Conservation (phyloP, 2,113 vertebrate species). For the Carassius gibelio region DNA sequence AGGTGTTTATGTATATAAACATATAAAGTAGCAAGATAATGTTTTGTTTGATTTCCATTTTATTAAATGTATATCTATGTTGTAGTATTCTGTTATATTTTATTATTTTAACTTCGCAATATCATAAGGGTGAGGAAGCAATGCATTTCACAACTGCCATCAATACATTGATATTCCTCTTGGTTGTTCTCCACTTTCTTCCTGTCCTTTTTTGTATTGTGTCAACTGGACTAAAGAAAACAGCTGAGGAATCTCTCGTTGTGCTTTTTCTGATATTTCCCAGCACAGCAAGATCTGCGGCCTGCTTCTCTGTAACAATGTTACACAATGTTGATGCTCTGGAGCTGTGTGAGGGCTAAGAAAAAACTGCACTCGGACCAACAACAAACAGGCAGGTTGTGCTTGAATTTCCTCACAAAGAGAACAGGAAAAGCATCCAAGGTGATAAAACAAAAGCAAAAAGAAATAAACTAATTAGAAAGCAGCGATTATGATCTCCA, state of each 20-base stretch:
- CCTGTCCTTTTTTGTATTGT: constrained; percentile 60
- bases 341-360: neutral
- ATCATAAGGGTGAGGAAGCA: neutral
- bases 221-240: constrained; percentile 37
- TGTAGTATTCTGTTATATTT: neutral
- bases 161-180: neutral
- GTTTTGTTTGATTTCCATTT: neutral
- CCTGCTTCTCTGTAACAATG: constrained; percentile 9
- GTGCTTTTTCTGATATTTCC: constrained; percentile 25
- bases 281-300: constrained; percentile 23
- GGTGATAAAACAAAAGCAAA: neutral
- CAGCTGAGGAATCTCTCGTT: constrained; percentile 24
- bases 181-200: constrained; percentile 43
- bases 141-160: neutral
- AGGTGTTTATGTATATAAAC: neutral
- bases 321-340: constrained; percentile 26
- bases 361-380: neutral
- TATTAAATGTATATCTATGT: neutral
- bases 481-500: neutral
- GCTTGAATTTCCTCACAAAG: constrained; percentile 17
- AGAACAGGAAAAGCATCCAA: neutral
- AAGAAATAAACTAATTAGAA: neutral
- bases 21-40: neutral
- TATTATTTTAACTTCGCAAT: neutral
- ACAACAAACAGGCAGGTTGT: constrained; percentile 27